phyloP scores from a whole-genome alignment of 2,797 vertebrate genomes.

The Crax fasciolata region DNA sequence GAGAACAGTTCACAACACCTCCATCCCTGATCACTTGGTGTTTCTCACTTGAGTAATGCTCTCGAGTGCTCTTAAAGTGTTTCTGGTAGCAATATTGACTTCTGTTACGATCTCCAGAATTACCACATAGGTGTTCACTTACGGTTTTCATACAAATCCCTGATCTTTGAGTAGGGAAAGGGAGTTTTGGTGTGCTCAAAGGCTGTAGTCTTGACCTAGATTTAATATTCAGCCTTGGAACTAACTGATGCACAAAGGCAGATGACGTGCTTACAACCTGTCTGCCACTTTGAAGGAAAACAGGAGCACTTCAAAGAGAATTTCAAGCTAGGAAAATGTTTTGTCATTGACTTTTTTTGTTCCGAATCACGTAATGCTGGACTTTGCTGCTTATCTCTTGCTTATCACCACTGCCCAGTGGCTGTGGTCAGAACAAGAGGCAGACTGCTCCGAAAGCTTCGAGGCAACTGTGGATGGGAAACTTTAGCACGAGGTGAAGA shows the following conservation, averaged over 20 bases:
- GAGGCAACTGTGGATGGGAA: not conserved
- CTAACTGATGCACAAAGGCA: accelerated
- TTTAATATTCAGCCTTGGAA: not conserved
- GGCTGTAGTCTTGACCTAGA: not conserved
- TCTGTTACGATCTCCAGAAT: not conserved
- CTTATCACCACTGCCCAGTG: not conserved
- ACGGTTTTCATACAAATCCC: not conserved
- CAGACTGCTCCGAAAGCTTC: accelerated
- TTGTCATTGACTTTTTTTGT: not conserved
- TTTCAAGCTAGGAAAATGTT: not conserved
- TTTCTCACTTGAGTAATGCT: too few species aligned
- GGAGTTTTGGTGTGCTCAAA: accelerated
- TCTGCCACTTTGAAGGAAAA: not conserved
- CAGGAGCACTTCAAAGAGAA: not conserved
- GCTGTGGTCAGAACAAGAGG: accelerated
- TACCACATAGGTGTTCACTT: not conserved
- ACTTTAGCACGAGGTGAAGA: accelerated
- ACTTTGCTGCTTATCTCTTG: accelerated
- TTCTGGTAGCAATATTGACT: not conserved
- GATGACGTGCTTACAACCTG: not conserved
- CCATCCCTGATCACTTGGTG: not conserved
- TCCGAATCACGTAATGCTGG: accelerated
- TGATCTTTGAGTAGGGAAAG: accelerated
- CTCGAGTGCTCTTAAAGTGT: not conserved
- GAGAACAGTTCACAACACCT: not conserved